Conservation (phyloP, 2,888 invertebrate genomes). For the Melieria picta region DNA sequence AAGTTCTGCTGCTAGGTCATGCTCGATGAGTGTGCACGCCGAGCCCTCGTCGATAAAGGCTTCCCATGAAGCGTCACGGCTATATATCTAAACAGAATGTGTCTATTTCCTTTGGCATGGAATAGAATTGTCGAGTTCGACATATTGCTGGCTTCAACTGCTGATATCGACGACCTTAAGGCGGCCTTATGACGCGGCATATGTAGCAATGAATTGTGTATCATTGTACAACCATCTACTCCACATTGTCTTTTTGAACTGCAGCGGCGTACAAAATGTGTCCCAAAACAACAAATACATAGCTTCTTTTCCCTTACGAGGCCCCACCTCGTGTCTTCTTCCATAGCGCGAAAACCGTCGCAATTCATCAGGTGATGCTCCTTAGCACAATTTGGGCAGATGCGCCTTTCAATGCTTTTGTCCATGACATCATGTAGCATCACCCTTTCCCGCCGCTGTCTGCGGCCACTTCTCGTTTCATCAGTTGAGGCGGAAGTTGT, state of each 20-base stretch:
- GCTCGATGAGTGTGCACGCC: slow-evolving; percentile 38
- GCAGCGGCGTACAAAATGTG: slow-evolving; percentile 29
- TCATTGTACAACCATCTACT: background rate
- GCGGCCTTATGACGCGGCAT: background rate
- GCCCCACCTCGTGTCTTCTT: slow-evolving; percentile 3
- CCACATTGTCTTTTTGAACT: slow-evolving; percentile 21
- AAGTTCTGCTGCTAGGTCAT: slow-evolving; percentile 26
- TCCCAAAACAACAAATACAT: slow-evolving; percentile 28
- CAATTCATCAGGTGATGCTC: slow-evolving; percentile 23
- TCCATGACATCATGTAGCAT: no score
- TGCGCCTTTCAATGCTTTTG: background rate
- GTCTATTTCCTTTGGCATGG: slow-evolving; percentile 18
- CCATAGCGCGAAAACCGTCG: slow-evolving; percentile 1
- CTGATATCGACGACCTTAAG: background rate
- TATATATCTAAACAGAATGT: slow-evolving; percentile 26
- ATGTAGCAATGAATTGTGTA: no score
- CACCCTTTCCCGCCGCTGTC: background rate
- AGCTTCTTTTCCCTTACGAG: slow-evolving; percentile 22
- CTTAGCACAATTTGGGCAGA: slow-evolving; percentile 14
- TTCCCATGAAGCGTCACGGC: slow-evolving; percentile 30
- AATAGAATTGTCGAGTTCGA: slow-evolving; percentile 10
- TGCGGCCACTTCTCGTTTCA: background rate
- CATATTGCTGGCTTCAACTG: background rate
- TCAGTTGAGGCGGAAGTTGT: background rate
- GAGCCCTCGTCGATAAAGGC: slow-evolving; percentile 41